Evolutionary conservation across 2,797 vertebrate species (phyloP).

Genomic region (Oreochromis grahami): DNA sequence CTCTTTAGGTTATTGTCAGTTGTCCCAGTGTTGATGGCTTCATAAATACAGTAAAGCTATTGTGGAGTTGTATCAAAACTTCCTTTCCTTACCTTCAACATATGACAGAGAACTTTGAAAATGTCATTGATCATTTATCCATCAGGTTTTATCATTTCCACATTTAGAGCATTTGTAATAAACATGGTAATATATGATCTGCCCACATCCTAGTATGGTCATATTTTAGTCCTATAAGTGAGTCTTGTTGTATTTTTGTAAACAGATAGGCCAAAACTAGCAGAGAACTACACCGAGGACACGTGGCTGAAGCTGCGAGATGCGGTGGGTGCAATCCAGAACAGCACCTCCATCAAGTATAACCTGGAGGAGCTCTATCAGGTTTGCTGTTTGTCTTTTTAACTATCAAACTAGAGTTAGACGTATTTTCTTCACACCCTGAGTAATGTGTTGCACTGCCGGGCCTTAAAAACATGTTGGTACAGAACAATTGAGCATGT

Average conservation of each 20-base stretch:
- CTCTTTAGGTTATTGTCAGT: neutral
- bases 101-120: neutral
- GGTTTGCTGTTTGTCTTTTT: constrained; percentile 53
- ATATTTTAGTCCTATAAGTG: neutral
- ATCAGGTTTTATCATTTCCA: neutral
- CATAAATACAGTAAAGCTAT: neutral
- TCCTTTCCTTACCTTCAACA: neutral
- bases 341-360: constrained; percentile 98
- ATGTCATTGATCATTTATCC: neutral
- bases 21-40: neutral
- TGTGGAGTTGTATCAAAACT: neutral
- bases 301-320: constrained; percentile 98
- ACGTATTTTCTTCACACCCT: neutral
- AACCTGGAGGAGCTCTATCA: constrained; percentile 99
- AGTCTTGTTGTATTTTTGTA: constrained; percentile 12
- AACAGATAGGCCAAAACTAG: constrained; percentile 95
- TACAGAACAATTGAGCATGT: neutral
- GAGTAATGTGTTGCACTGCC: neutral
- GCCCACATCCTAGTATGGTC: neutral
- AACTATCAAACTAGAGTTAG: neutral
- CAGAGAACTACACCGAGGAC: constrained; percentile 97
- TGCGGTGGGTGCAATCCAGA: constrained; percentile 96
- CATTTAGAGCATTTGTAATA: neutral
- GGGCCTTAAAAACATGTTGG: neutral
- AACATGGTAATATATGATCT: neutral